Conservation (phyloP, 2,113 vertebrate genomes). For the Sapayoa aenigma region DNA sequence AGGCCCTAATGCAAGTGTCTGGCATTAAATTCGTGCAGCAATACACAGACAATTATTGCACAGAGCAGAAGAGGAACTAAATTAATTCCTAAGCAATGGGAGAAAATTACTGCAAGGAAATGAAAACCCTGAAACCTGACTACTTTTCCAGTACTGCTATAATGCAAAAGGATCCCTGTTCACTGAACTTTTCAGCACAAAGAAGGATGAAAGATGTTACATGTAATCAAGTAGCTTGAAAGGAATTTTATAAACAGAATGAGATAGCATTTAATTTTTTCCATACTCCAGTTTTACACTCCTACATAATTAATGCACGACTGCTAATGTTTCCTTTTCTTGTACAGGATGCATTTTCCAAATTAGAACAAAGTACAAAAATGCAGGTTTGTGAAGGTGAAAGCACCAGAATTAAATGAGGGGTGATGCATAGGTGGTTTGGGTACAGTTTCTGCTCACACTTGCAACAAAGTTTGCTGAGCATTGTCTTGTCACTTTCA, state of each 20-base stretch:
- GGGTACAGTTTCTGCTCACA: background rate
- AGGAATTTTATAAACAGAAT: background rate
- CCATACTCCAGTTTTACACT: background rate
- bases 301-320: background rate
- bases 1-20: background rate
- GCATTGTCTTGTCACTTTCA: accelerated
- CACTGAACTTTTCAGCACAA: background rate
- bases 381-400: background rate
- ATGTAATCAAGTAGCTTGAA: background rate
- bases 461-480: background rate
- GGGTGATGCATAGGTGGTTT: background rate
- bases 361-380: background rate
- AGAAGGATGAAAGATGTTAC: background rate
- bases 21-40: background rate
- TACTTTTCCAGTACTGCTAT: background rate
- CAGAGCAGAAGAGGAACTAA: background rate
- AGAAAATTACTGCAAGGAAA: background rate
- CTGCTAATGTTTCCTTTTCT: background rate
- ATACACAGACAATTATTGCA: background rate
- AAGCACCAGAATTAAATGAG: background rate
- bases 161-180: background rate
- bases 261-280: background rate
- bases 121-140: background rate
- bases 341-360: background rate
- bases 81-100: background rate